Conservation (phyloP, 2,113 vertebrate species). For the Scalopus aquaticus region DNA sequence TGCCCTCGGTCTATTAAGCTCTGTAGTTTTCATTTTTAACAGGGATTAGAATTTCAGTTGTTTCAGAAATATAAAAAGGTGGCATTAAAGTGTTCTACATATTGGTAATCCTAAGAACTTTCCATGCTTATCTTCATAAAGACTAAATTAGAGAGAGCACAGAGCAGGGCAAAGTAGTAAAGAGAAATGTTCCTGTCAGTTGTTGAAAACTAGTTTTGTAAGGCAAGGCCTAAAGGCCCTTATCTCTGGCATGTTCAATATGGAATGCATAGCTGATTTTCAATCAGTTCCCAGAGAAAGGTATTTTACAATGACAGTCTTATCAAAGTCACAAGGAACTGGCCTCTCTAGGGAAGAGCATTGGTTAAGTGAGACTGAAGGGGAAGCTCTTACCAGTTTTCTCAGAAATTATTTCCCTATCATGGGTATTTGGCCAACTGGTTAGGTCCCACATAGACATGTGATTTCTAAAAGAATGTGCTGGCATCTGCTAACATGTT, state of each 20-base stretch:
- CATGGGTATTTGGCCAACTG: background rate
- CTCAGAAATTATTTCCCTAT: background rate
- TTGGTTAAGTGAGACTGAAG: background rate
- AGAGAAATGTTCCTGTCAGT: background rate
- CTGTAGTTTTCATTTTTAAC: background rate
- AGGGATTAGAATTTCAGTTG: conserved; percentile 16
- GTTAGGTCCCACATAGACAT: background rate
- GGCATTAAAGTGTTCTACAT: background rate
- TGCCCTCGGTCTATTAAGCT: background rate
- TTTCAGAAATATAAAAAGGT: conserved; percentile 34
- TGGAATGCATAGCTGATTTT: background rate
- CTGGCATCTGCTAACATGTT: background rate
- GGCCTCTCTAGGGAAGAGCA: background rate
- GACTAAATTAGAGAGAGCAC: background rate
- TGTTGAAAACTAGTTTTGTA: background rate
- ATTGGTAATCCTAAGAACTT: background rate
- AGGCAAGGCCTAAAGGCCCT: background rate
- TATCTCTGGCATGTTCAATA: background rate
- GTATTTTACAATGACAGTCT: background rate
- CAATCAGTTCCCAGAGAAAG: conserved; percentile 8
- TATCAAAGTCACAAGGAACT: background rate
- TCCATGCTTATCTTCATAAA: background rate
- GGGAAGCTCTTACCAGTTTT: background rate
- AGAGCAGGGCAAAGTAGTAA: background rate
- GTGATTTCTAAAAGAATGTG: background rate